Evolutionary conservation across 2,797 vertebrate genomes (phyloP), one percentile per base, ranked within the genome.

Genomic region (Sparidentex hasta): DNA sequence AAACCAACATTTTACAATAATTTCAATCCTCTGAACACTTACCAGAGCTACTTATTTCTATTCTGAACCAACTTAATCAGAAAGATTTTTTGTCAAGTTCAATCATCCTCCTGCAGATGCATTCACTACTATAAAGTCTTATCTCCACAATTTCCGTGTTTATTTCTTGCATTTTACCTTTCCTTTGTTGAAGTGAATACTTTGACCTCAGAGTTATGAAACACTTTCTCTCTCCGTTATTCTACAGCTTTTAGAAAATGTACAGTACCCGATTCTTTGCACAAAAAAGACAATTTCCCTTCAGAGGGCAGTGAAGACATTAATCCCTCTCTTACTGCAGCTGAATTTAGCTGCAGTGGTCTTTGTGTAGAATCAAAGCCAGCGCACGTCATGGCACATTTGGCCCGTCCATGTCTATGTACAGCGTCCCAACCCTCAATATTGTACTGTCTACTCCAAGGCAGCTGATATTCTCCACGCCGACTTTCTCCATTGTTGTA

Each of bases 321-420:
- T 78, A 84, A 85, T 83, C 79, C 79, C 81, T 61, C 65, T 68
- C 76, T 69, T 29, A 77, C 63, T 54, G 64, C 44, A 57, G 71
- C 33, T 82, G 57, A 74, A 80, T 78, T 74, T 33, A 78, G 71
- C 76, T 56, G 65, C 59, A 48, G 44, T 20, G 43, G 56, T 72
- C 73, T 82, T 74, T 79, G 74, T 81, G 76, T 71, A 7, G 69
- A 78, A 70, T 74, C 47, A 71, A 79, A 81, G 80, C 56, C 16
- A 25, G 46, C 18, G 55, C 43, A 71, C 69, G 66, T 57, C 54
- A 71, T 20, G 52, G 50, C 38, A 41, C 80, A 81, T 77, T 84
- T 76, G 43, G 27, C 27, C 59, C 69, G 20, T 70, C 44, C 33
- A 65, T 57, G 74, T 61, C 56, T 65, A 18, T 71, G 64, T 55